Conservation (phyloP, 1,140 invertebrate species). For the Trichoplusia ni region DNA sequence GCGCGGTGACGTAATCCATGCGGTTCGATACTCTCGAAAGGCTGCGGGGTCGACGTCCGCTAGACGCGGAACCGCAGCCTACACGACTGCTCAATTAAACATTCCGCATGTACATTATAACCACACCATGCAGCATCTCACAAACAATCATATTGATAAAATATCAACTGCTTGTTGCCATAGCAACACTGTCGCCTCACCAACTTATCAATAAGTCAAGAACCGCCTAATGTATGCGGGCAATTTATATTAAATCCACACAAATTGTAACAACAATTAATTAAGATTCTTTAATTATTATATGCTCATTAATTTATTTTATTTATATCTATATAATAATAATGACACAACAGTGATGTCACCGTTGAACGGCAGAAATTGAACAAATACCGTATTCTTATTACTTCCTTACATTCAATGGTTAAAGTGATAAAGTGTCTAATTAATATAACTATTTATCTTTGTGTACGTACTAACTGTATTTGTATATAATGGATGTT, state of each 20-base stretch:
- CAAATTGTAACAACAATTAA: constrained; percentile 5
- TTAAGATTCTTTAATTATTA: too few species aligned
- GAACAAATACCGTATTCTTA: too few species aligned
- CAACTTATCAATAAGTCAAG: not conserved
- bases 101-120: constrained; percentile 62
- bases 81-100: constrained; percentile 71
- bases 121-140: constrained; percentile 26
- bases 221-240: constrained; percentile 4
- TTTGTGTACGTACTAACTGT: constrained; percentile 1
- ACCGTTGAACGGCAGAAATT: too few species aligned
- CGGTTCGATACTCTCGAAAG: constrained; percentile 79
- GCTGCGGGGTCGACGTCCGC: constrained; percentile 72
- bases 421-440: constrained; percentile 2
- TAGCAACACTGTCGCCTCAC: not conserved
- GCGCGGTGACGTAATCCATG: constrained; percentile 73
- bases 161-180: constrained; percentile 4
- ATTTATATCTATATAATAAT: too few species aligned
- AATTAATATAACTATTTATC: constrained; percentile 19
- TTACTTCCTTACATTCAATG: constrained; percentile 1
- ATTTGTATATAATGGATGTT: constrained; percentile 17
- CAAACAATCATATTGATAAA: not conserved
- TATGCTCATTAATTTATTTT: too few species aligned
- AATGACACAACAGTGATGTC: too few species aligned
- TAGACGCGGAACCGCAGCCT: constrained; percentile 76
- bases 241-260: constrained; percentile 2